Base-by-base conservation (phyloP, 1,140 invertebrate species). In the Phortica variegata region DNA sequence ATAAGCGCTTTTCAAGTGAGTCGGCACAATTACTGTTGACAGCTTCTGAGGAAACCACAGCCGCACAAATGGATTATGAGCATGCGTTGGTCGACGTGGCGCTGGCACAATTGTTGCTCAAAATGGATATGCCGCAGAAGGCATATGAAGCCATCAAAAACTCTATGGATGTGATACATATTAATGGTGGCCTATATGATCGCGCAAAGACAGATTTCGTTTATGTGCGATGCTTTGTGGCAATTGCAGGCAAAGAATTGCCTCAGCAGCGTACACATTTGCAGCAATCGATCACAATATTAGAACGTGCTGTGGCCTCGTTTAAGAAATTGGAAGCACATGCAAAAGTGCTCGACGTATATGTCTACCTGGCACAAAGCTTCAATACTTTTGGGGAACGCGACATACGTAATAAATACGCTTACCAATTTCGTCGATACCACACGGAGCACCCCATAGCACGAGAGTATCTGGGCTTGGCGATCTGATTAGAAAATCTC, bases 181-280 rank as follows among this genome's bases (percentile, higher is more conserved):
- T 88, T 12, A 86, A 93, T 60, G 90, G 90, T 1, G 86, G 85
- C n/a, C 78, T 83, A n/a, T 90, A 85, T 57, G 90, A 93, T 66
- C 82, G 85, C 52, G 89, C 84, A 2, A 83, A 86, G 45, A 59
- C 61, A 46, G 51, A 75, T 77, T 65, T 79, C 77, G 43, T 75
- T 55, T 81, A 71, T 50, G 83, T 84, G 1, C 86, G 87, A 61
- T 88, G 86, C 56, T 66, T 87, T 45, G 81, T 88, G 12, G 85
- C 85, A 8, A 81, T 76, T 60, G 83, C 63, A 32, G 78, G 49
- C 32, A 71, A 65, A 1, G 73, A 77, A 19, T 37, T 46, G 10
- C 78, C 81, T n/a, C 52, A 72, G 3, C 79, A 83, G 34, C 70
- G 77, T 5, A 74, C 79, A 47, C 79, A 83, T 18, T 71, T 89